Evolutionary conservation across 2,113 vertebrate genomes (phyloP).

Genomic region (Pycnonotus jocosus): DNA sequence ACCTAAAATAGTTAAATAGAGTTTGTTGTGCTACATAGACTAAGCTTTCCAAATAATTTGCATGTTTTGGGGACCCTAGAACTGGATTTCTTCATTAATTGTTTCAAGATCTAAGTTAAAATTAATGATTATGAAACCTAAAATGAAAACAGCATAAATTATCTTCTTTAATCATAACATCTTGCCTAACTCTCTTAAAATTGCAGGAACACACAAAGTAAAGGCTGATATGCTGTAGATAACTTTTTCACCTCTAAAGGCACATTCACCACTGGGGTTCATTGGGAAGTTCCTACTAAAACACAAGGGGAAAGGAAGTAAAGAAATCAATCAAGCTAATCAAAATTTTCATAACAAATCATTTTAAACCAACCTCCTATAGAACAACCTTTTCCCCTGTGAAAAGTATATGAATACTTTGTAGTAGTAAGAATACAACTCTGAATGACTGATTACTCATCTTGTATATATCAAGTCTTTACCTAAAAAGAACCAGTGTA

Average conservation of each 20-base stretch:
- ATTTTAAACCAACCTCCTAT: background rate
- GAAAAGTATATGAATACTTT: background rate
- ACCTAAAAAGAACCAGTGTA: background rate
- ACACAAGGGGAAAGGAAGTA: background rate
- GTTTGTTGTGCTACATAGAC: background rate
- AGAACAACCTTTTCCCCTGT: background rate
- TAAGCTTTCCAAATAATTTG: background rate
- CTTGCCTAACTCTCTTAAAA: background rate
- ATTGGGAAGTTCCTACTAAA: background rate
- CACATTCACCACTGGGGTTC: background rate
- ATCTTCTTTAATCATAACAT: background rate
- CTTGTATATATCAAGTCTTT: background rate
- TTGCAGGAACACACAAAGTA: background rate
- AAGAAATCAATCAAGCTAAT: background rate
- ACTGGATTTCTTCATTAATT: background rate
- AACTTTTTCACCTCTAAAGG: background rate
- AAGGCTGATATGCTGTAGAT: background rate
- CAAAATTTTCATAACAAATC: background rate
- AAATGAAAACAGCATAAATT: background rate
- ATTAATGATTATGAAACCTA: background rate
- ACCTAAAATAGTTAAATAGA: background rate
- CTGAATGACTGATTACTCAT: background rate
- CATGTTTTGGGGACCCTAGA: background rate
- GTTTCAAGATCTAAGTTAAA: background rate
- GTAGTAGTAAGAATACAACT: background rate